phyloP scores from a whole-genome alignment of 2,113 vertebrate species.

The Thamnophis sirtalis region DNA sequence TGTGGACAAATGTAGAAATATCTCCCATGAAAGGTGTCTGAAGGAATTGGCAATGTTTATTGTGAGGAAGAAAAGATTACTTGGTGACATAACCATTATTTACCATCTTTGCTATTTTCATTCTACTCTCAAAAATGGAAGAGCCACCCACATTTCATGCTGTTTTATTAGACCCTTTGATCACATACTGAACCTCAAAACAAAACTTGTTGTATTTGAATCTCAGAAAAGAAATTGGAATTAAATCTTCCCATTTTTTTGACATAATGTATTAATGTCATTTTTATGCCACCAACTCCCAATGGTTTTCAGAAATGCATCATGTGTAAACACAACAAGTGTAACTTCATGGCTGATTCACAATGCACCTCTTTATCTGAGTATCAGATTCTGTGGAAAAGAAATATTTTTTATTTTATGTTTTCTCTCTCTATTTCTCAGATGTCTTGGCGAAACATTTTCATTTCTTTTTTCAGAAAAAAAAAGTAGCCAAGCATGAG shows the following conservation, averaged over 20 bases:
- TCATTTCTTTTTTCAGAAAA: background rate
- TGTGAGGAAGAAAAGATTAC: background rate
- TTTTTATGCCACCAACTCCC: background rate
- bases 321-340: background rate
- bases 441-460: background rate
- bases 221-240: background rate
- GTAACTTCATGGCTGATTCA: background rate
- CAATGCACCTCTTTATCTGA: background rate
- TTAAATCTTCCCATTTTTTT: background rate
- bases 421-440: background rate
- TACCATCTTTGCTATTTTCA: background rate
- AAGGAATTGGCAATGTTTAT: background rate
- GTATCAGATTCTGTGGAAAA: background rate
- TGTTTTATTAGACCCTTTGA: background rate
- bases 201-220: background rate
- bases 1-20: background rate
- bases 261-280: background rate
- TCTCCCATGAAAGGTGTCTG: background rate
- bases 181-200: background rate
- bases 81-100: background rate
- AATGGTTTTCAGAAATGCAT: background rate
- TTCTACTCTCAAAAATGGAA: background rate
- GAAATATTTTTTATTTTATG: background rate
- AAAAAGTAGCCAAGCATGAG: background rate
- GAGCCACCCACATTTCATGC: background rate